Base-by-base conservation (phyloP, 2,888 invertebrate genomes). In the Hydraecia micacea region DNA sequence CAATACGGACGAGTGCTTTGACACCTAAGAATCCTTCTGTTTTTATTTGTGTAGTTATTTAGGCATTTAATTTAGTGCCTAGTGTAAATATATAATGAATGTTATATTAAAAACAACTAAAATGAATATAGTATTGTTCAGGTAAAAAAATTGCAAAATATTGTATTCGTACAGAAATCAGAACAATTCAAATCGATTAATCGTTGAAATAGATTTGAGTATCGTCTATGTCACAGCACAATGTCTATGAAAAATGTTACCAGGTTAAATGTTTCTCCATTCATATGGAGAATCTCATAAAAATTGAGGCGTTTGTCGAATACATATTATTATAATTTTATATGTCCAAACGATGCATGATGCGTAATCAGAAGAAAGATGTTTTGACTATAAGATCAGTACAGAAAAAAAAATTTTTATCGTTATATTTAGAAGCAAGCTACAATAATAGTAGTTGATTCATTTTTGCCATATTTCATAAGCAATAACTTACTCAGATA, bases 241-340 rank as follows among this genome's bases (percentile, higher is more conserved):
- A 76, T 77, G 85, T 88, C 86, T 90, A 77, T 89, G 88, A 74
- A 73, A 76, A 84, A 87, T 88, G 87, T 87, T 86, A 82, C 86
- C 71, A 82, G 28, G 25, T 25, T 49, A 55, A 58, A 65, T 25
- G 13, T 67, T 52, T 75, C 11, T 73, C 55, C 73, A 11, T 28
- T 18, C 0, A 18, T 72, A 7, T 1, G 7, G 28, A 52, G 65
- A 73, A 72, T 72, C 0, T 55, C 63, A 39, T 21, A 39, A 13
- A 62, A 3, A 60, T 58, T 8, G 13, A 52, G 58, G 28, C 8
- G 32, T 39, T 42, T n/a, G 15, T 71, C n/a, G 15, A n/a, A 52
- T 18, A 9, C 21, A 13, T 15, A 46, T 39, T 39, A 42, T 21
- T 21, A 7, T 49, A 21, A 42, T 36, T 36, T 6, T 36, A 28